Evolutionary conservation across 2,888 invertebrate genomes (phyloP).

Genomic region (Pyrocoelia pectoralis): DNA sequence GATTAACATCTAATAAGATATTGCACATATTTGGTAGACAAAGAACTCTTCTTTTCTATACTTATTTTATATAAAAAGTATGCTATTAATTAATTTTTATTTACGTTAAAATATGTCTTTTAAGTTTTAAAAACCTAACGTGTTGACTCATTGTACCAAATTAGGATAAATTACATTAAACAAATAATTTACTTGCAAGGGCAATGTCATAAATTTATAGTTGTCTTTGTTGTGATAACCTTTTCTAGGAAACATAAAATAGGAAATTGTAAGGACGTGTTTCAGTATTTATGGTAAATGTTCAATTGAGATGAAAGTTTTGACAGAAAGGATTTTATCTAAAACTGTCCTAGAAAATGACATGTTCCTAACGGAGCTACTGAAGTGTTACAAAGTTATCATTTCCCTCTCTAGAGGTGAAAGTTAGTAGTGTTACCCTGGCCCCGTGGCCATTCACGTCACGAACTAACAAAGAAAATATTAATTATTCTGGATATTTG

Average conservation of each 20-base stretch:
- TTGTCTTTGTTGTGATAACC: not conserved
- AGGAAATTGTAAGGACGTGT: not conserved
- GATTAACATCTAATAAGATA: not conserved
- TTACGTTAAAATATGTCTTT: not conserved
- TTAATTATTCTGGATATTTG: too few species aligned
- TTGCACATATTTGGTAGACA: not conserved
- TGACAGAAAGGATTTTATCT: too few species aligned
- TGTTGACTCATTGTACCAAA: constrained; percentile 4
- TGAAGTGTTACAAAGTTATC: too few species aligned
- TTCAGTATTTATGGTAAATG: not conserved
- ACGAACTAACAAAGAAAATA: too few species aligned
- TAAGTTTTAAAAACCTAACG: not conserved
- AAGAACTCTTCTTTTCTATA: not conserved
- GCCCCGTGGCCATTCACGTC: too few species aligned
- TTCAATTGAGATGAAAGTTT: too few species aligned
- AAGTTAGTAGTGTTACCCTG: too few species aligned
- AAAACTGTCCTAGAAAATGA: too few species aligned
- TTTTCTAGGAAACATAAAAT: not conserved
- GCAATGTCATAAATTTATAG: constrained; percentile 2
- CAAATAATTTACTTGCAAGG: constrained; percentile 4
- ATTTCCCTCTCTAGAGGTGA: too few species aligned
- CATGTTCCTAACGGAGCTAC: too few species aligned
- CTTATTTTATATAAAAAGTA: not conserved
- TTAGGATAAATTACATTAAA: not conserved
- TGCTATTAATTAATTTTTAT: constrained; percentile 1